A percentile compares a stretch with the other conserved stretches of the same genome.
These are phyloP conservation scores for Hepsetus odoe DNA, from an alignment of 2,113 vertebrate species.

Conservation along the genomic window DNA sequence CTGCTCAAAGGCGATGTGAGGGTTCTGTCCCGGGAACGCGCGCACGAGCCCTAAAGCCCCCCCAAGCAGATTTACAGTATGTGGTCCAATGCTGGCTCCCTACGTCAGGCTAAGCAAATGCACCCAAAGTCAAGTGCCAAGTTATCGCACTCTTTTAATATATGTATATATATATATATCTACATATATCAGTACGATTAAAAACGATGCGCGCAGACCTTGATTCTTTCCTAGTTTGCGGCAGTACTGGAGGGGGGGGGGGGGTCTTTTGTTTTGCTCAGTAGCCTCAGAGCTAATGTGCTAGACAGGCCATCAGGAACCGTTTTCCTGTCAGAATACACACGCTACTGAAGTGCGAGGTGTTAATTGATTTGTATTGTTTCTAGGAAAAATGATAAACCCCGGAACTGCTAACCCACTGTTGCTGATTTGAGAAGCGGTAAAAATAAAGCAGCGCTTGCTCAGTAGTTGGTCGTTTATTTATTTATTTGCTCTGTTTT, in stretches of 20 bases:
- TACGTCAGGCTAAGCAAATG: constrained; percentile 38
- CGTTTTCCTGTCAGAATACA: constrained; percentile 79
- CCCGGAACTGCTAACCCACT: not conserved
- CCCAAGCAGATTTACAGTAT: constrained; percentile 71
- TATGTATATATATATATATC: too few species aligned
- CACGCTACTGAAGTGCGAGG: constrained; percentile 78
- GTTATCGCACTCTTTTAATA: too few species aligned
- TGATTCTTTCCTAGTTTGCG: constrained; percentile 8
- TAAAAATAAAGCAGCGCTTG: too few species aligned
- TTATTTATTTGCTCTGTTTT: too few species aligned
- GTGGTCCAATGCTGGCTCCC: constrained; percentile 35
- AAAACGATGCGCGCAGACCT: not conserved
- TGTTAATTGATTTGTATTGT: constrained; percentile 89
- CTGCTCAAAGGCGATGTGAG: constrained; percentile 67
- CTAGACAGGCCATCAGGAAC: constrained; percentile 85
- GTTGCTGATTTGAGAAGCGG: not conserved
- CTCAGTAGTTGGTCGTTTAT: too few species aligned
- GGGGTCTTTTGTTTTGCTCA: constrained; percentile 83
- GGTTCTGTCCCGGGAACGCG: constrained; percentile 55
- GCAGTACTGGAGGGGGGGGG: constrained; percentile 41
- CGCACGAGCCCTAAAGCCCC: constrained; percentile 70
- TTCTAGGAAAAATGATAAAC: constrained; percentile 71
- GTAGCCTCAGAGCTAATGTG: constrained; percentile 76
- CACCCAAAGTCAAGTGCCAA: too few species aligned
- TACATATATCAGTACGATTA: too few species aligned